Evolutionary conservation across 2,113 vertebrate species (phyloP), one percentile per base, ranked within the genome.

Genomic region (Alexandromys fortis): DNA sequence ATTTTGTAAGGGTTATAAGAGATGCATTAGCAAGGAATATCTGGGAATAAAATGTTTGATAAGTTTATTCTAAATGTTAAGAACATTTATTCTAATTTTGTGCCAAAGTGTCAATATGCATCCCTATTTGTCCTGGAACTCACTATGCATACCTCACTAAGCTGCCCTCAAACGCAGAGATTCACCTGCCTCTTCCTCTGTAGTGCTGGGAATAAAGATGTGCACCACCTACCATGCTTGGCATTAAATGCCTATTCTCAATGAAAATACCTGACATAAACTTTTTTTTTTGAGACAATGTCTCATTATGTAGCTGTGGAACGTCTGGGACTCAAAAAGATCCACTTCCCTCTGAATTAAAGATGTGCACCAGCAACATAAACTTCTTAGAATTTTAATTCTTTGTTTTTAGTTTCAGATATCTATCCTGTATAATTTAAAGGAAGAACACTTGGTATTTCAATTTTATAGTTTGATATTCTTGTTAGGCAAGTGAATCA

Each of bases 401-500:
- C 35, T 89, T 86, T 77, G 58, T 95, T 92, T 96, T 68, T 49
- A 61, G 91, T 90, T 96, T 87, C n/a, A 90, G 38, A 78, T 67
- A 88, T 17, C 22, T 3, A 86, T 58, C 77, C 67, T 28, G 28
- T 86, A 70, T 61, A 85, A 28, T 47, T n/a, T 94, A 67, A 90
- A 96, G 79, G 47, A 67, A 91, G 17, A 83, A 7, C 82, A 55
- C 90, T 96, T 77, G 63, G 10, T 91, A 55, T 95, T 91, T 95
- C 65, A n/a, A 1, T 81, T 86, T 91, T 86, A 21, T 73, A 86
- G 22, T 82, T 61, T 45, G 61, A 91, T 94, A 49, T 52, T 97
- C 90, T 63, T 70, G 73, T 61, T 90, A 61, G 24, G 75, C 55
- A 55, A 90, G 68, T 75, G 49, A 73, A 63, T 58, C 78, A 30